phyloP scores from a whole-genome alignment of 2,888 invertebrate species.

The Orthonevra nobilis region DNA sequence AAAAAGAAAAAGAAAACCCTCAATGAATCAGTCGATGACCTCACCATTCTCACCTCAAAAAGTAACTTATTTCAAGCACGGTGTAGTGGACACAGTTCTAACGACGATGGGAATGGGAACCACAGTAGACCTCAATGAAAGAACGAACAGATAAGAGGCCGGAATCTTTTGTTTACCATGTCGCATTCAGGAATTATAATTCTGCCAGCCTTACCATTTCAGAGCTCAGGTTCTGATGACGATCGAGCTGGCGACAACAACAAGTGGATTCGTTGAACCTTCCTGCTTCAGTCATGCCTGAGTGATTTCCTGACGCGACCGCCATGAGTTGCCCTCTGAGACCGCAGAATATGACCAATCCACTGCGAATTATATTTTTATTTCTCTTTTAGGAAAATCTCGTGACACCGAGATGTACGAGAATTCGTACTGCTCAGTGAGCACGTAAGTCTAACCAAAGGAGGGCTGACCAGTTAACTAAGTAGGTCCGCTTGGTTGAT shows the following conservation, averaged over 20 bases:
- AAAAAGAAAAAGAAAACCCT: slow-evolving; percentile 5
- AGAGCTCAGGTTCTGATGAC: not conserved
- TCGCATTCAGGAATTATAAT: slow-evolving; percentile 37
- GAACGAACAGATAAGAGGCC: slow-evolving; percentile 19
- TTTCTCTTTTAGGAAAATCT: slow-evolving; percentile 9
- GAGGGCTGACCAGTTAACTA: slow-evolving; percentile 9
- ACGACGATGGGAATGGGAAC: slow-evolving; percentile 16
- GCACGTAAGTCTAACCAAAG: slow-evolving; percentile 52
- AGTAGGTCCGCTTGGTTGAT: slow-evolving; percentile 37
- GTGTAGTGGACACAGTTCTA: slow-evolving; percentile 37
- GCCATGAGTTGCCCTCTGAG: slow-evolving; percentile 35
- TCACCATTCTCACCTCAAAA: slow-evolving; percentile 40
- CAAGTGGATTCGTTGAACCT: slow-evolving; percentile 60
- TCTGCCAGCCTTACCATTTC: slow-evolving; percentile 5
- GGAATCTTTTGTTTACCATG: slow-evolving; percentile 35
- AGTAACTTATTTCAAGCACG: slow-evolving; percentile 44
- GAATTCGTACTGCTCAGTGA: slow-evolving; percentile 20
- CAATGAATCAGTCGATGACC: slow-evolving; percentile 55
- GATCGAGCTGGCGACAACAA: slow-evolving; percentile 8
- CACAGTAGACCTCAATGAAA: not conserved
- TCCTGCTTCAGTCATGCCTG: slow-evolving; percentile 18
- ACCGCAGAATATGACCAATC: slow-evolving; percentile 60
- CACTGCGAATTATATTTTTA: slow-evolving; percentile 18
- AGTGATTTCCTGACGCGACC: slow-evolving; percentile 42
- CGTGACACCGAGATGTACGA: slow-evolving; percentile 14